phyloP scores from a whole-genome alignment of 2,797 vertebrate genomes.

The Sebastes nivosus region DNA sequence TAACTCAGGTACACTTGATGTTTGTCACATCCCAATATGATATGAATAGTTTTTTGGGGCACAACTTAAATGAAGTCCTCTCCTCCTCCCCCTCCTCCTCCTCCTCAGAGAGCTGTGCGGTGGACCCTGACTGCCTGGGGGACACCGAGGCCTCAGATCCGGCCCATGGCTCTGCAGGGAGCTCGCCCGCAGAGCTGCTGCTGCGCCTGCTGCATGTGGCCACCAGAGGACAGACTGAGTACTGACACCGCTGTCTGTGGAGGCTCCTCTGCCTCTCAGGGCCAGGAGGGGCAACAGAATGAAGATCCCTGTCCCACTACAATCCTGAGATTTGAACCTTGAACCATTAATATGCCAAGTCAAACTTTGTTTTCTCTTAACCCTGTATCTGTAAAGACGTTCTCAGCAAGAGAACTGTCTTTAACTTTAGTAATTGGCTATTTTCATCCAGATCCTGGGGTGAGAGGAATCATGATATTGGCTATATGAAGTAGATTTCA shows the following conservation, averaged over 20 bases:
- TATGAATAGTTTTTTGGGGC: background rate
- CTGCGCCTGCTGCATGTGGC: constrained; percentile 89
- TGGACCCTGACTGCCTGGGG: constrained; percentile 83
- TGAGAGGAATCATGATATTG: background rate
- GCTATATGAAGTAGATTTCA: background rate
- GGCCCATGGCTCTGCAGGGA: constrained; percentile 75
- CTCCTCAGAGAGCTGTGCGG: constrained; percentile 85
- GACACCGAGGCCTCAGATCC: constrained; percentile 58
- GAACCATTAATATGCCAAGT: constrained; percentile 35
- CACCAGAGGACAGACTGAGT: constrained; percentile 76
- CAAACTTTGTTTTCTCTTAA: constrained; percentile 12
- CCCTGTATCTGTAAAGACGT: constrained; percentile 9
- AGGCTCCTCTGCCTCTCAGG: constrained; percentile 17
- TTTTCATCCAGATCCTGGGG: constrained; percentile 5
- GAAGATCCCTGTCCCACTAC: constrained; percentile 1
- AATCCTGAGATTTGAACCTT: constrained; percentile 31
- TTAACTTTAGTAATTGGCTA: constrained; percentile 1
- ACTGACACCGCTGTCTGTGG: constrained; percentile 52
- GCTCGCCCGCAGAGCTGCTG: constrained; percentile 85
- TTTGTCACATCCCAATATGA: background rate
- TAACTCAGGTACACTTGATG: constrained; percentile 50
- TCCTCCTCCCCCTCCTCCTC: no score
- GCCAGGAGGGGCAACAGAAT: constrained; percentile 9
- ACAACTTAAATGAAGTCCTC: background rate
- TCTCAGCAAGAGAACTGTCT: background rate